Evolutionary conservation across 2,888 invertebrate genomes (phyloP).

Genomic region (Ypsolopha sequella): DNA sequence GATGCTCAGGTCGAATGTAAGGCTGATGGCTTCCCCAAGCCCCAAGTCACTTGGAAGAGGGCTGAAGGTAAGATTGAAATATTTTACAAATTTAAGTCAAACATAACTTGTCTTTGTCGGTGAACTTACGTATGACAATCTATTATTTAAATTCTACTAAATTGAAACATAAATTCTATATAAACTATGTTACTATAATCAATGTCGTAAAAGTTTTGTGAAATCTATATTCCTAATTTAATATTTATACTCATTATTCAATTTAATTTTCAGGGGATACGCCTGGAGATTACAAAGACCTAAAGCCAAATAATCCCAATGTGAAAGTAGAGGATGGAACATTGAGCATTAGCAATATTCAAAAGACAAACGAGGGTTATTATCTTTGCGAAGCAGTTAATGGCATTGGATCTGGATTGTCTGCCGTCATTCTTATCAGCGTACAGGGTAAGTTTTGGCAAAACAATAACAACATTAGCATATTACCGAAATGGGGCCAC

Average conservation of each 20-base stretch:
- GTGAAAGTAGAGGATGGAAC: conserved; percentile 96
- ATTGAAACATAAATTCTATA: too few species aligned
- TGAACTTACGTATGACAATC: too few species aligned
- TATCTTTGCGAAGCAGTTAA: conserved; percentile 97
- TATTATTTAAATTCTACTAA: too few species aligned
- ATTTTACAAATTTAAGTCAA: too few species aligned
- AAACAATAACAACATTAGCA: neutral
- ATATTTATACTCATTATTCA: too few species aligned
- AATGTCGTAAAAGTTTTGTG: too few species aligned
- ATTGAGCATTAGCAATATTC: conserved; percentile 88
- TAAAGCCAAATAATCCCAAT: conserved; percentile 90
- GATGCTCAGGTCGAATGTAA: conserved; percentile 96
- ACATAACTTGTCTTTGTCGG: too few species aligned
- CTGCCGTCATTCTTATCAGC: conserved; percentile 93
- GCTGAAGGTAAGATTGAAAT: conserved; percentile 79
- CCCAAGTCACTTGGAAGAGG: conserved; percentile 95
- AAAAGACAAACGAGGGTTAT: conserved; percentile 94
- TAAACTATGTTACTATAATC: too few species aligned
- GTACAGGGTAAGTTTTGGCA: conserved; percentile 80
- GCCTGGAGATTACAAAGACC: conserved; percentile 93
- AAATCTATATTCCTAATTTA: too few species aligned
- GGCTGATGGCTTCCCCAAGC: conserved; percentile 96
- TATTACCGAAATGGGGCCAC: neutral
- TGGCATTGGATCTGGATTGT: conserved; percentile 94
- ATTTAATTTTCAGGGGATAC: conserved; percentile 77